Conservation (phyloP, 2,113 vertebrate genomes). For the Pterocles burchelli region DNA sequence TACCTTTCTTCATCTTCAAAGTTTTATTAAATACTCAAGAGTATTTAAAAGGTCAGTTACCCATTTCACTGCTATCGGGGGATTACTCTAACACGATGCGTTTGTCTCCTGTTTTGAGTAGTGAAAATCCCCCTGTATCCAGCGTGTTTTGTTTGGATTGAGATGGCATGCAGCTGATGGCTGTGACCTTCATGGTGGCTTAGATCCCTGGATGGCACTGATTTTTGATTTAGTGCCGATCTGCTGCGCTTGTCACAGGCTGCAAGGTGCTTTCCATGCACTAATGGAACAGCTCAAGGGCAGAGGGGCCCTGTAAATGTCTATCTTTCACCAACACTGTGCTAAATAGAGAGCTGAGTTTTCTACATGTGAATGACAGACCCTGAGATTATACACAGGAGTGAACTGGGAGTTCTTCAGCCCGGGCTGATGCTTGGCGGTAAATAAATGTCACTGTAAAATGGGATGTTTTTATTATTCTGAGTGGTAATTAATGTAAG, state of each 20-base stretch:
- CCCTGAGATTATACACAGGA: slow-evolving; percentile 72
- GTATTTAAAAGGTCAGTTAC: slow-evolving; percentile 76
- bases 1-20: slow-evolving; percentile 54
- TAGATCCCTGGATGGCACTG: slow-evolving; percentile 99
- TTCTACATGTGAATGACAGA: slow-evolving; percentile 80
- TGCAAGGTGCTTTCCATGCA: slow-evolving; percentile 99
- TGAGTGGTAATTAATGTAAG: slow-evolving; percentile 75
- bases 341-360: slow-evolving; percentile 82
- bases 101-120: slow-evolving; percentile 81
- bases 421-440: slow-evolving; percentile 4
- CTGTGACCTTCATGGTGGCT: slow-evolving; percentile 99
- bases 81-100: slow-evolving; percentile 81
- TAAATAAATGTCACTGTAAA: slow-evolving; percentile 70
- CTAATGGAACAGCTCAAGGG: slow-evolving; percentile 99
- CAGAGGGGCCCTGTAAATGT: slow-evolving; percentile 88
- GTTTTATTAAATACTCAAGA: slow-evolving; percentile 77
- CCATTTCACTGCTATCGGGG: slow-evolving; percentile 63
- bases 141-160: slow-evolving; percentile 95
- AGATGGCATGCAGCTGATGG: slow-evolving; percentile 96
- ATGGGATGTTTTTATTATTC: slow-evolving; percentile 72
- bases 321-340: slow-evolving; percentile 81
- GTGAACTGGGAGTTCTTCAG: slow-evolving; percentile 60
- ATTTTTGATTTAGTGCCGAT: slow-evolving; percentile 99
- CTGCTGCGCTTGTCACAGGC: slow-evolving; percentile 99
- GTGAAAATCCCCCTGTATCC: slow-evolving; percentile 85